These are phyloP conservation scores for Caenorhabditis sp. DNA, from an alignment of 2,888 invertebrate species.

Conservation along the genomic window DNA sequence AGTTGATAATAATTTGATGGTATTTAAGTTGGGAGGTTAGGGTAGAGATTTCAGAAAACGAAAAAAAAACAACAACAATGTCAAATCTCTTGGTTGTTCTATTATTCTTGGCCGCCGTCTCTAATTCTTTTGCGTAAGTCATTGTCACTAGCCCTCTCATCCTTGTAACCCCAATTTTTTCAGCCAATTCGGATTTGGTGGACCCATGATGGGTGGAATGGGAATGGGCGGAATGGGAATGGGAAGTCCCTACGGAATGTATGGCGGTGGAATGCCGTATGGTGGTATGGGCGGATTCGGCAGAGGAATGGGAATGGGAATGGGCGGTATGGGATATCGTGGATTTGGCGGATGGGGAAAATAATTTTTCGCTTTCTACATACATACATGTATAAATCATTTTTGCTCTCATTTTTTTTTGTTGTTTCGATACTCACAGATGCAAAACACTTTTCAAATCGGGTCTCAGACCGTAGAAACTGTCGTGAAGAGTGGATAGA, in stretches of 20 bases:
- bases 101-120: constrained; percentile 14
- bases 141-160: too few species aligned
- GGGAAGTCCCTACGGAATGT: constrained; percentile 16
- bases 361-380: background rate
- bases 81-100: constrained; percentile 12
- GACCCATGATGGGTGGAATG: constrained; percentile 17
- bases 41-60: too few species aligned
- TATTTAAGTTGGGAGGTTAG: background rate
- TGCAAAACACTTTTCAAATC: constrained; percentile 18
- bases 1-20: constrained; percentile 1
- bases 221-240: constrained; percentile 10
- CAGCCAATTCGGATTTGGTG: constrained; percentile 4
- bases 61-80: constrained; percentile 2
- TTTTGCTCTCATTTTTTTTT: background rate
- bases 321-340: constrained; percentile 3
- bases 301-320: constrained; percentile 12
- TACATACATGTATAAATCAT: background rate
- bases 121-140: constrained; percentile 10
- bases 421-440: constrained; percentile 19
- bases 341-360: constrained; percentile 9
- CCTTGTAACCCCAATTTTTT: background rate
- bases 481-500: constrained; percentile 26
- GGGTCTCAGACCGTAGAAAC: constrained; percentile 14
- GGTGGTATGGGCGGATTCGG: constrained; percentile 16
- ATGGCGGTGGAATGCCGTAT: constrained; percentile 9